These are phyloP conservation scores for Rhaphigaster nebulosa DNA, from an alignment of 2,888 invertebrate genomes.

Conservation along the genomic window DNA sequence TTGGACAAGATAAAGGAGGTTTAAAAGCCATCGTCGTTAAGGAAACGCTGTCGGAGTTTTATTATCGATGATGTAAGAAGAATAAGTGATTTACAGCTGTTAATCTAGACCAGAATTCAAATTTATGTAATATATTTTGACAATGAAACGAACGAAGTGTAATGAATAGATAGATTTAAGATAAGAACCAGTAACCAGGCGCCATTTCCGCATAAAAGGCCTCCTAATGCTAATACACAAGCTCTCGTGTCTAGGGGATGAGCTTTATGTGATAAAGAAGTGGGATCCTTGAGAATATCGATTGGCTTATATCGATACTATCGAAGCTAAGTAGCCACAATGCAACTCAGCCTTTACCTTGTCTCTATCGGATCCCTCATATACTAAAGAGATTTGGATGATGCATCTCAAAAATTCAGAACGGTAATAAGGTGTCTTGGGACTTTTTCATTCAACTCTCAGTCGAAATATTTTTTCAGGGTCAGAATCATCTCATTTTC, in stretches of 20 bases:
- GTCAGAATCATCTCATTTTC: too few species aligned
- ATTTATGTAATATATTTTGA: too few species aligned
- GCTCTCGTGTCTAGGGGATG: neutral
- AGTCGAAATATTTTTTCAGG: too few species aligned
- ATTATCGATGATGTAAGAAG: too few species aligned
- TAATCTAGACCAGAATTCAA: too few species aligned
- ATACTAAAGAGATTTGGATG: neutral
- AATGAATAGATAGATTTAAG: neutral
- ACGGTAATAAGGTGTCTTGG: too few species aligned
- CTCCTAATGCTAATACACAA: neutral
- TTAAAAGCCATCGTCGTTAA: too few species aligned
- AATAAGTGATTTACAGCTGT: too few species aligned
- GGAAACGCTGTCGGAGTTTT: too few species aligned
- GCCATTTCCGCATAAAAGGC: neutral
- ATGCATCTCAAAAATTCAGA: neutral
- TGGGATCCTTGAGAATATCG: conserved; percentile 1
- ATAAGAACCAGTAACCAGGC: neutral
- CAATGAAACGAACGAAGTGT: neutral
- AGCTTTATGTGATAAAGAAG: neutral
- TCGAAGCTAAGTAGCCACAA: conserved; percentile 6
- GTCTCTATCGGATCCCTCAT: neutral
- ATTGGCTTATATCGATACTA: neutral
- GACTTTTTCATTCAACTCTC: too few species aligned
- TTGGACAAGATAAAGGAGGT: too few species aligned
- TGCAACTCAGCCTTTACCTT: neutral